Base-by-base conservation (phyloP, 2,888 invertebrate species). In the Tenodera sinensis region DNA sequence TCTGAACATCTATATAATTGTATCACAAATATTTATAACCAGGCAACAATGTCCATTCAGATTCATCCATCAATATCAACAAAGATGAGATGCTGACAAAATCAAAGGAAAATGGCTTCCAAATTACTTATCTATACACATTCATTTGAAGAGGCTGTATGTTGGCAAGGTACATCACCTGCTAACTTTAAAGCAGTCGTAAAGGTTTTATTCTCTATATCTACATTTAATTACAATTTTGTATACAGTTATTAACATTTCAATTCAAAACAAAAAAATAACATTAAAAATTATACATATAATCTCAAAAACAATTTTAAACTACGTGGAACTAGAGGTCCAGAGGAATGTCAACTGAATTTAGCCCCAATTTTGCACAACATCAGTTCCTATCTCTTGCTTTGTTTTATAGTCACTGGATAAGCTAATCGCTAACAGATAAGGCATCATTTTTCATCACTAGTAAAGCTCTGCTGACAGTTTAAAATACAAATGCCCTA, bases 361-460 rank as follows among this genome's bases (percentile, higher is more conserved):
- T 30, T 81, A 81, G 71, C 86, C 81, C 30, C 86, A 81, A 7
- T 54, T 27, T 28, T 28, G 20, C 71, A 71, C 71, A 54, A 85
- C 12, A 47, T 8, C 30, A 85, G 54, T 71, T 85, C 12, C 85
- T 47, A 85, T 85, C 42, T 54, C 20, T 71, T 30, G 30, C 30
- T 20, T 4, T 85, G 20, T 3, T 54, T 54, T 15, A 54, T 71
- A 81, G 86, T 28, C 86, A 86, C n/a, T 71, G 71, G 81, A 81
- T 81, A 71, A 28, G 54, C 81, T 54, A 81, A 15, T 82, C 8
- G 25, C 82, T 83, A 34, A 87, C 87, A 87, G 42, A 83, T 87
- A 87, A 87, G 87, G 87, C 87, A 87, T 87, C 87, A 81, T 87
- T 82, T 81, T 83, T 47, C 81, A 81, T 86, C 86, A 86, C 87